phyloP scores from a whole-genome alignment of 2,888 invertebrate genomes.

The Diplolepis rosae region DNA sequence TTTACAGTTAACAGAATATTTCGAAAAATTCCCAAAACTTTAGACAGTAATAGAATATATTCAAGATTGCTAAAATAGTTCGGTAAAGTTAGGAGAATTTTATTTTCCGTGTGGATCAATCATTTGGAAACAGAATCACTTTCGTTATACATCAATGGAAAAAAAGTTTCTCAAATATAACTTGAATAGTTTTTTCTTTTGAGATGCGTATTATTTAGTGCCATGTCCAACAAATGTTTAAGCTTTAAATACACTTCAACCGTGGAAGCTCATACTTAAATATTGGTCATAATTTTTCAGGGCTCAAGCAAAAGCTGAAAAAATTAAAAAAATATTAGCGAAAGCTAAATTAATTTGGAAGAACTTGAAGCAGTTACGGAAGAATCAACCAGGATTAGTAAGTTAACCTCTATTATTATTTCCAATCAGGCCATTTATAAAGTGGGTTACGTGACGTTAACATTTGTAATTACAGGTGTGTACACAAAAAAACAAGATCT shows the following conservation, averaged over 20 bases:
- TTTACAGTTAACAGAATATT: no score
- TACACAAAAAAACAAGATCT: not conserved
- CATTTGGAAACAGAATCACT: no score
- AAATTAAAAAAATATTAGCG: slow-evolving; percentile 59
- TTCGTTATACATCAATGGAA: no score
- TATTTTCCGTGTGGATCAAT: no score
- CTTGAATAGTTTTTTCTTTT: not conserved
- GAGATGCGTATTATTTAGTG: not conserved
- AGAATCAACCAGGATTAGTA: slow-evolving; percentile 67
- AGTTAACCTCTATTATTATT: no score
- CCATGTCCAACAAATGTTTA: not conserved
- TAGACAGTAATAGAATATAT: no score
- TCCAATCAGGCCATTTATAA: no score
- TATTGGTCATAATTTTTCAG: slow-evolving; percentile 49
- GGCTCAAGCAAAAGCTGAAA: slow-evolving; percentile 56
- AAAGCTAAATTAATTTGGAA: slow-evolving; percentile 58
- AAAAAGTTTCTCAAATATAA: not conserved
- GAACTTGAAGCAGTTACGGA: slow-evolving; percentile 59
- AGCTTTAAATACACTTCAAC: not conserved
- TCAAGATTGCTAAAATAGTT: no score
- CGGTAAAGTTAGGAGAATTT: no score
- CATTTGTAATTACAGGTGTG: not conserved
- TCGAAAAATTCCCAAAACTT: no score
- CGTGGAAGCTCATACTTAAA: not conserved
- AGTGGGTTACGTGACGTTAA: no score